These are phyloP conservation scores for Bothrops jararaca DNA, from an alignment of 2,113 vertebrate genomes.

Conservation along the genomic window DNA sequence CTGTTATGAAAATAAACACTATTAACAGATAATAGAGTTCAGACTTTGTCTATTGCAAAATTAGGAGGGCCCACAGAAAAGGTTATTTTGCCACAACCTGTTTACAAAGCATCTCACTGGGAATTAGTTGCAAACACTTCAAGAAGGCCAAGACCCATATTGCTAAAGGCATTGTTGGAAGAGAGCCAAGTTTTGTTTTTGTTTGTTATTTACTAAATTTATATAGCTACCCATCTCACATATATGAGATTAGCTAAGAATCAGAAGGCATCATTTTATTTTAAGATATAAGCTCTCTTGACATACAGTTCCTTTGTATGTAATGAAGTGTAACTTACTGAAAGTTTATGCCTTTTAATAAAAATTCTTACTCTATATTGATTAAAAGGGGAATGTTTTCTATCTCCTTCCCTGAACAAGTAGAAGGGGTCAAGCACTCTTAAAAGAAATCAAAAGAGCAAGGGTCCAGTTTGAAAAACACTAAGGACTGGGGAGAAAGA, in stretches of 20 bases:
- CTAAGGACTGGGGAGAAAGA: not conserved
- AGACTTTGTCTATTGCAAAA: not conserved
- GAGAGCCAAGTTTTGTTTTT: not conserved
- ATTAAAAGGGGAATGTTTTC: not conserved
- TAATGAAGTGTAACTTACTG: not conserved
- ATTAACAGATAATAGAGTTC: not conserved
- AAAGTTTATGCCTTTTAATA: not conserved
- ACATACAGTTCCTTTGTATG: not conserved
- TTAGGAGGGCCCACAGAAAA: not conserved
- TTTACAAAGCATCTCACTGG: not conserved
- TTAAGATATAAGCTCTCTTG: not conserved
- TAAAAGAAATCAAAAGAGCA: not conserved
- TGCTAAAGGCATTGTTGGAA: not conserved
- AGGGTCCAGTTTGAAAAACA: not conserved
- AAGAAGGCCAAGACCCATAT: not conserved
- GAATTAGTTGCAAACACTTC: not conserved
- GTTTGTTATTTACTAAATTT: not conserved
- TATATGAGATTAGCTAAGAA: not conserved
- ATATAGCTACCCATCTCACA: not conserved
- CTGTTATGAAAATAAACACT: not conserved
- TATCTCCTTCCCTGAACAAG: not conserved
- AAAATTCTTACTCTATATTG: not conserved
- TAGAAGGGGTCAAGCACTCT: not conserved
- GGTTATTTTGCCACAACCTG: not conserved
- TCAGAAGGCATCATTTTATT: not conserved